Evolutionary conservation across 1,140 invertebrate genomes (phyloP).

Genomic region (Laupala kohalensis): DNA sequence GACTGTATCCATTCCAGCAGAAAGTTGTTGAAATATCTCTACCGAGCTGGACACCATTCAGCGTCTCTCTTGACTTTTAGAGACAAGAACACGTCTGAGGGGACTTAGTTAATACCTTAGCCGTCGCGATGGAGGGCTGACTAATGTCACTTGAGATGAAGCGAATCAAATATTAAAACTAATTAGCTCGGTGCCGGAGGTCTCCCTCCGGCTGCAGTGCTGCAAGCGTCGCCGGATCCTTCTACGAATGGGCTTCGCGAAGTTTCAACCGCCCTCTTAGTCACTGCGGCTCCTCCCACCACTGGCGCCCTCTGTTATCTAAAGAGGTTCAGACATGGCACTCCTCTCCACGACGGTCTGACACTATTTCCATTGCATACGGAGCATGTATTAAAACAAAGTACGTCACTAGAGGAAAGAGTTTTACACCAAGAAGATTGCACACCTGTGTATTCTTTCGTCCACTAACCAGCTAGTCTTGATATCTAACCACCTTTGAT

Average conservation of each 20-base stretch:
- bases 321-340: neutral
- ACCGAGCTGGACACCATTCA: too few species aligned
- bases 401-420: too few species aligned
- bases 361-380: neutral
- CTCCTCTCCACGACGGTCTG: neutral
- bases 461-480: too few species aligned
- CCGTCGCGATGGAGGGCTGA: neutral
- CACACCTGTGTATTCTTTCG: too few species aligned
- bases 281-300: neutral
- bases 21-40: too few species aligned
- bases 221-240: too few species aligned
- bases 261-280: neutral
- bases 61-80: too few species aligned
- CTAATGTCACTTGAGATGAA: neutral
- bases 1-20: too few species aligned
- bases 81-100: too few species aligned
- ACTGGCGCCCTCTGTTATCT: neutral
- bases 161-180: neutral
- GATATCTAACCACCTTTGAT: too few species aligned
- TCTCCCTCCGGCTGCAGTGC: neutral
- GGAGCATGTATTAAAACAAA: neutral
- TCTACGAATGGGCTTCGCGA: too few species aligned
- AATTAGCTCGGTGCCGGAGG: neutral
- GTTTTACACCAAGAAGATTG: too few species aligned
- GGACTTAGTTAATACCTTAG: neutral